Evolutionary conservation across 2,888 invertebrate genomes (phyloP), one percentile per base, ranked within the genome.

Genomic region (Eupithecia dodoneata): DNA sequence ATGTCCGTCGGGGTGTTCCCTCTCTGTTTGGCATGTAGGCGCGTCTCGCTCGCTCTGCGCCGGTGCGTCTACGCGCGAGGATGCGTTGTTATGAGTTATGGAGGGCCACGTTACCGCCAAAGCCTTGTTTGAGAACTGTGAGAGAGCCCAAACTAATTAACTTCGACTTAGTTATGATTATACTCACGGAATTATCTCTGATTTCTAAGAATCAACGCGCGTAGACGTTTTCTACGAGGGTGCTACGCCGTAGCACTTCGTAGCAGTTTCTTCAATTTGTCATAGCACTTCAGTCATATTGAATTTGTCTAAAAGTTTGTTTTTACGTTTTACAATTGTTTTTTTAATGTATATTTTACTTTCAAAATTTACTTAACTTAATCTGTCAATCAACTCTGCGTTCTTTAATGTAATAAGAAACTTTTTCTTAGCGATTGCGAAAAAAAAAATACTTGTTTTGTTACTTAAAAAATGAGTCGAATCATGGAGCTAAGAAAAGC

Each of bases 141-240:
- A 91, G 88, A 90, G 91, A 89, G 83, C 91, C 90, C 87, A 89
- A 93, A 92, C 91, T 93, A 94, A 94, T 94, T 94, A 94, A 94
- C 94, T 92, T 89, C 88, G 90, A 90, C 91, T 91, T 91, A 91
- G 91, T 93, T 92, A 91, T 91, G 90, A 91, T 91, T 91, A 92
- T 86, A 87, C 85, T 87, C 89, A 87, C 82, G 84, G 87, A 88
- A 87, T 87, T 85, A 86, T 86, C 82, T 87, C 85, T 72, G 80
- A 82, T 80, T 84, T 87, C 81, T 81, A 79, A 83, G 84, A 83
- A 83, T 76, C 76, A 83, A 82, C 78, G 69, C 75, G 74, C 74
- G 80, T 71, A 65, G 71, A 76, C 77, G 72, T 65, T 81, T 84
- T 88, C 87, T 89, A 87, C 84, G 42, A 77, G 80, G 9, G 81